These are phyloP conservation scores for Melitaea athalia DNA, from an alignment of 2,888 invertebrate genomes.

Conservation along the genomic window DNA sequence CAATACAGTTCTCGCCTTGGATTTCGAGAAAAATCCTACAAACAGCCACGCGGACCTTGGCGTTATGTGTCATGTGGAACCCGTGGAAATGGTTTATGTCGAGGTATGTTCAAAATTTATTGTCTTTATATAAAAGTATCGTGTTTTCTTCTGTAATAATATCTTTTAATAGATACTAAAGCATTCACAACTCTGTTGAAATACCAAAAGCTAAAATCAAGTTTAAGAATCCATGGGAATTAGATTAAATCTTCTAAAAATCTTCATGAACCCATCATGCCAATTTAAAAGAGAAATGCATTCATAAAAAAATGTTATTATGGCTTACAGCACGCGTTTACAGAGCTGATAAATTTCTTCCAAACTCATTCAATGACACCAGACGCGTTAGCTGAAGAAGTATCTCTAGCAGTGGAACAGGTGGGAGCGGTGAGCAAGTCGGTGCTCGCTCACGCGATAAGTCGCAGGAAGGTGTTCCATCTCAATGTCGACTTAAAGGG, in stretches of 20 bases:
- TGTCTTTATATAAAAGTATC: background rate
- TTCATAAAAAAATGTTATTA: background rate
- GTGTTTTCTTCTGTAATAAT: too few relatives aligned
- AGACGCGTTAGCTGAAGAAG: constrained; percentile 63
- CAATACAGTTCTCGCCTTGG: constrained; percentile 87
- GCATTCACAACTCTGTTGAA: too few relatives aligned
- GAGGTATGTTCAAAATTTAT: constrained; percentile 81
- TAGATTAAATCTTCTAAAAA: too few relatives aligned
- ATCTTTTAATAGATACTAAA: too few relatives aligned
- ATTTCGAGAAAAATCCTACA: constrained; percentile 87
- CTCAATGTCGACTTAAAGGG: constrained; percentile 89
- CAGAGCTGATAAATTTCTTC: constrained; percentile 87
- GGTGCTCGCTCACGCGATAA: constrained; percentile 63
- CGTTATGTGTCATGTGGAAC: constrained; percentile 85
- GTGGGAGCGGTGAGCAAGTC: constrained; percentile 65
- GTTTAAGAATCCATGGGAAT: too few relatives aligned
- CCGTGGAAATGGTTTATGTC: constrained; percentile 89
- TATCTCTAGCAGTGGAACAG: constrained; percentile 53
- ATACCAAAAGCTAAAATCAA: too few relatives aligned
- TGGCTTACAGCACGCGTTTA: constrained; percentile 84
- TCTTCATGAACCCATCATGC: background rate
- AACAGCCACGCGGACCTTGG: constrained; percentile 86
- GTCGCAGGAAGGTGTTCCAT: constrained; percentile 82
- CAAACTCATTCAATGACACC: constrained; percentile 79
- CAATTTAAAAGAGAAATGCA: background rate